A percentile compares a stretch with the other conserved stretches of the same genome.
These are phyloP conservation scores for Phaedon cochleariae DNA, from an alignment of 2,888 invertebrate genomes.

Conservation along the genomic window DNA sequence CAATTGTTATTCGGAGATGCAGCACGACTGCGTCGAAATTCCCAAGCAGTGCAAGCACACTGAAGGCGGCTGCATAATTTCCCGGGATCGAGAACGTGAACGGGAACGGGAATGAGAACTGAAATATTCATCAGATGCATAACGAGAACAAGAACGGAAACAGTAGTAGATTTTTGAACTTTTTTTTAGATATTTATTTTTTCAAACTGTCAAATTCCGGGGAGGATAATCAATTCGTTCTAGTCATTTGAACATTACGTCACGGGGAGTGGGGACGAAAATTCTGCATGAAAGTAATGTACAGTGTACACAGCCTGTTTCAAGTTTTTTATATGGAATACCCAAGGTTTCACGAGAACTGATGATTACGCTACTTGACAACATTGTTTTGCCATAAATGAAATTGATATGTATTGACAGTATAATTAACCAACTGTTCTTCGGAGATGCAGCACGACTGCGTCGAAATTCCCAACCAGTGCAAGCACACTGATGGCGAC, in stretches of 20 bases:
- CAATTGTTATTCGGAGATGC: conserved; percentile 70
- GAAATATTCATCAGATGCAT: too few species aligned
- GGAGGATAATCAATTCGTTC: background rate
- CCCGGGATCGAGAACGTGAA: conserved; percentile 58
- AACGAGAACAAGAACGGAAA: too few species aligned
- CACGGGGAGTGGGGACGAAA: background rate
- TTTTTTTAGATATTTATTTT: too few species aligned
- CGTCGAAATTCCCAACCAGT: conserved; percentile 41
- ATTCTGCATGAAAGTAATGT: too few species aligned
- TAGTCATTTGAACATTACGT: background rate
- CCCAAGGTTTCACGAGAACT: too few species aligned
- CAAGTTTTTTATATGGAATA: too few species aligned
- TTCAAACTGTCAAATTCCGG: background rate
- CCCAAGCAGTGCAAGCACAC: conserved; percentile 51
- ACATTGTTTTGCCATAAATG: too few species aligned
- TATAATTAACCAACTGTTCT: conserved; percentile 80
- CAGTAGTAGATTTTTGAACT: too few species aligned
- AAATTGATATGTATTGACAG: too few species aligned
- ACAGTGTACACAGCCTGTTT: too few species aligned
- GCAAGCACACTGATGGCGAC: conserved; percentile 53
- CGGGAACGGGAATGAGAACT: too few species aligned
- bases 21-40: conserved; percentile 50
- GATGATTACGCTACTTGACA: too few species aligned
- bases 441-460: conserved; percentile 57
- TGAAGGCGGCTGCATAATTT: conserved; percentile 55